Evolutionary conservation across 53 echinoderm and acorn worm genomes (phyloP).

Genomic region (Glandiceps talaboti): DNA sequence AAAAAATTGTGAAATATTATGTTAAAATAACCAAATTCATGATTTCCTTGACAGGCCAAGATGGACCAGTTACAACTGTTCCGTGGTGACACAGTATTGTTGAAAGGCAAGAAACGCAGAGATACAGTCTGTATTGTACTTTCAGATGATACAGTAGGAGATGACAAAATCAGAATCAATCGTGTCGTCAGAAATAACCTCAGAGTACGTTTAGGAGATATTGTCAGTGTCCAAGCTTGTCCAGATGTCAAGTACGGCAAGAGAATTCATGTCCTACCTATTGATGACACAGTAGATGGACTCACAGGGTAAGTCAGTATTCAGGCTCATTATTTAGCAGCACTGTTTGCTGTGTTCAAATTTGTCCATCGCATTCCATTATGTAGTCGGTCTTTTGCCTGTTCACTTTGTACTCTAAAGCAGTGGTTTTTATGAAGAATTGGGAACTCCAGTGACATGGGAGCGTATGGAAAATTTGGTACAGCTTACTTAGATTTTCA

Average conservation of each 20-base stretch:
- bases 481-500: no score
- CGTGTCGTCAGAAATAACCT: constrained; percentile 79
- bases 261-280: constrained; percentile 90
- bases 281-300: constrained; percentile 97
- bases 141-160: constrained; percentile 59
- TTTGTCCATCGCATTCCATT: no score
- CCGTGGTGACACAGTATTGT: constrained; percentile 90
- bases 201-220: constrained; percentile 79
- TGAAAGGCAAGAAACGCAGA: constrained; percentile 88
- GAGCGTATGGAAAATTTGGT: neutral
- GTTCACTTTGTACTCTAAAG: no score
- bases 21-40: no score
- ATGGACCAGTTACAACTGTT: constrained; percentile 98
- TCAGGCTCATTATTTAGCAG: neutral
- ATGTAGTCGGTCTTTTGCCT: no score
- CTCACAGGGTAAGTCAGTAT: constrained; percentile 59
- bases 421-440: no score
- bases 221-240: constrained; percentile 92
- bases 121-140: constrained; percentile 97
- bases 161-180: constrained; percentile 94
- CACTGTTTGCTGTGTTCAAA: no score
- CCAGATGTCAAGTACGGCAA: constrained; percentile 98
- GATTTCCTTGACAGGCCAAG: constrained; percentile 51
- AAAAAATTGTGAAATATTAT: no score
- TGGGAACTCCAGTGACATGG: no score